Evolutionary conservation across 2,888 invertebrate species (phyloP).

Genomic region (Augiades crinisus): DNA sequence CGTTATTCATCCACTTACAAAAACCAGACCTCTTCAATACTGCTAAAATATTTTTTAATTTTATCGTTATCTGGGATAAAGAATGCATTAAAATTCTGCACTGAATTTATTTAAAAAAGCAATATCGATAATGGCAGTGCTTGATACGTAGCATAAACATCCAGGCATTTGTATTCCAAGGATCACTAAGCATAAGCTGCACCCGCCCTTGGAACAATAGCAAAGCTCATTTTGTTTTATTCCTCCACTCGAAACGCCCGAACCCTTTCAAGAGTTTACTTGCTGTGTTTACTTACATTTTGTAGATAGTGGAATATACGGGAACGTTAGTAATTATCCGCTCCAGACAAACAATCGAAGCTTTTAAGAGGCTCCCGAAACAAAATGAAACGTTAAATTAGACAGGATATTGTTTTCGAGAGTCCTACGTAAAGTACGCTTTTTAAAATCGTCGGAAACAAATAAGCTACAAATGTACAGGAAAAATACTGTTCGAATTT

Average conservation of each 20-base stretch:
- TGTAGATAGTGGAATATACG: conserved; percentile 45
- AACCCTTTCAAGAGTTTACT: conserved; percentile 61
- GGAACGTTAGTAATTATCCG: conserved; percentile 52
- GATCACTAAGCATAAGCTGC: conserved; percentile 53
- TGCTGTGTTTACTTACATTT: conserved; percentile 54
- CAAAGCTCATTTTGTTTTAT: conserved; percentile 73
- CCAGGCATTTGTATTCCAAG: conserved; percentile 47
- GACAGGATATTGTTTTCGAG: conserved; percentile 5
- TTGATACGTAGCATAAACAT: conserved; percentile 30
- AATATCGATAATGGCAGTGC: conserved; percentile 7
- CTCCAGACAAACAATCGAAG: conserved; percentile 48
- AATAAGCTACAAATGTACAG: neutral
- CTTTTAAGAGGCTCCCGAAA: conserved; percentile 39
- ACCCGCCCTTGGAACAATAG: conserved; percentile 59
- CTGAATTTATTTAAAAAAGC: neutral
- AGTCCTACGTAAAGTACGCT: neutral
- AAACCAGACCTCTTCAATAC: too few species aligned
- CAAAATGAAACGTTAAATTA: conserved; percentile 28
- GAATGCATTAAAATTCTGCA: neutral
- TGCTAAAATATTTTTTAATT: too few species aligned
- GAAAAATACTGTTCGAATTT: neutral
- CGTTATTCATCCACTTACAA: too few species aligned
- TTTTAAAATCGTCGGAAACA: neutral
- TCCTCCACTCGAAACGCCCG: conserved; percentile 57
- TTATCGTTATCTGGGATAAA: too few species aligned